Evolutionary conservation across 2,888 invertebrate species (phyloP).

Genomic region (Neoitamus cyanurus): DNA sequence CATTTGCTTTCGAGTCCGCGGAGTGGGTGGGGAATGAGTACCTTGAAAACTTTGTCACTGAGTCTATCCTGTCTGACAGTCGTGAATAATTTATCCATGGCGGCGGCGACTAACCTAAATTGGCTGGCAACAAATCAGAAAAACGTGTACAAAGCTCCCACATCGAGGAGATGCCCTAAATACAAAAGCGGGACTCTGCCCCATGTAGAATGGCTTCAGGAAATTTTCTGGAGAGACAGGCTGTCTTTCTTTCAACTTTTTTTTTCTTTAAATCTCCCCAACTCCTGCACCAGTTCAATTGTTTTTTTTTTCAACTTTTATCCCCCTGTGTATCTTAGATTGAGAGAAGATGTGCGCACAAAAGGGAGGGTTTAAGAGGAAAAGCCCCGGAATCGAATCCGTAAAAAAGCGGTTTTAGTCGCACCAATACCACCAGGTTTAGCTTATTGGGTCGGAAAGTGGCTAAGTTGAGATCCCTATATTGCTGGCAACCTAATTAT

Average conservation of each 20-base stretch:
- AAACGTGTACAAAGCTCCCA: constrained; percentile 26
- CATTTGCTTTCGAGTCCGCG: not conserved
- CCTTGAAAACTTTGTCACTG: not conserved
- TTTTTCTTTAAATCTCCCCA: not conserved
- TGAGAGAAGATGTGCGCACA: not conserved
- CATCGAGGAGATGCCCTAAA: not conserved
- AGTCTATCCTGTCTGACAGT: not conserved
- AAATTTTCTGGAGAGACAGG: not conserved
- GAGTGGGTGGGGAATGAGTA: not conserved
- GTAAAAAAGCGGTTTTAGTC: not conserved
- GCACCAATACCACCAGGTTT: not conserved
- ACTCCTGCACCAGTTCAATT: not conserved
- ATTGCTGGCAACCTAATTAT: constrained; percentile 17
- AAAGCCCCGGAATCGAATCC: not conserved
- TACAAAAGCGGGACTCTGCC: not conserved
- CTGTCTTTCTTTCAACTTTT: not conserved
- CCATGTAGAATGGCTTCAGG: not conserved
- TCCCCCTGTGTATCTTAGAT: not conserved
- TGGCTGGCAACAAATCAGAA: constrained; percentile 27
- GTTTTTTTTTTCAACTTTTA: not conserved
- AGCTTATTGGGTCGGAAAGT: not conserved
- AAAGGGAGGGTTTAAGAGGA: not conserved
- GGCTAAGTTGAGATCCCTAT: not conserved
- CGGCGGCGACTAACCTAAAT: constrained; percentile 28
- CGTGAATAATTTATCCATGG: constrained; percentile 11